Base-by-base conservation (phyloP, 2,797 vertebrate species). In the Melanogrammus aeglefinus region DNA sequence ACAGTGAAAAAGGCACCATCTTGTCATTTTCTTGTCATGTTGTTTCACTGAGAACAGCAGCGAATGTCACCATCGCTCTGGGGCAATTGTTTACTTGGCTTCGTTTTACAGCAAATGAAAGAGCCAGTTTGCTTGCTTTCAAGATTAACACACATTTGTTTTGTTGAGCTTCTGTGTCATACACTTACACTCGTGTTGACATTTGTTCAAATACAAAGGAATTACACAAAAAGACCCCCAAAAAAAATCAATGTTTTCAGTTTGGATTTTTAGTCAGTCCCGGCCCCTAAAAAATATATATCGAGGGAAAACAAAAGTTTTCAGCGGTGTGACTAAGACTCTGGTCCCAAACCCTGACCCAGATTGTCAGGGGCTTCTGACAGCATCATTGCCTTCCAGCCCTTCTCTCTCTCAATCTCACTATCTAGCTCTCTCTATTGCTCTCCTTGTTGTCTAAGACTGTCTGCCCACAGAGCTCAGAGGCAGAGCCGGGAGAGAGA, bases 391-490 rank as follows among this genome's bases (percentile, higher is more conserved):
- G 79, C 18, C 63, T 8, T 77, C 75, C 77, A 63, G 47, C 76
- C 75, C 72, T 80, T 84, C 87, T 87, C 66, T 80, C 81, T 86
- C 38, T 71, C 38, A 31, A n/a, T 63, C 57, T 63, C 57, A 24
- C 72, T 36, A 18, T 29, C 71, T 21, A 33, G 12, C 80, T 75
- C 76, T 73, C 79, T 83, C 86, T 87, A 63, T 80, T 81, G 84
- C 84, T 90, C 88, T 88, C 80, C 76, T 69, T 84, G 86, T 88
- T 81, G 84, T 88, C 86, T 85, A 76, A 83, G 85, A 80, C 76
- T 77, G 84, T 87, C 85, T 79, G 82, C 83, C 73, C 80, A 47
- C 84, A 82, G 86, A 91, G 90, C 87, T 91, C 88, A 87, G 78
- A 83, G 83, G 79, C 82, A 81, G 83, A 83, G 81, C 81, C 38